A percentile compares a stretch with the other conserved stretches of the same genome.
These are phyloP conservation scores for Catocala fraxini DNA, from an alignment of 2,888 invertebrate genomes.

Conservation along the genomic window DNA sequence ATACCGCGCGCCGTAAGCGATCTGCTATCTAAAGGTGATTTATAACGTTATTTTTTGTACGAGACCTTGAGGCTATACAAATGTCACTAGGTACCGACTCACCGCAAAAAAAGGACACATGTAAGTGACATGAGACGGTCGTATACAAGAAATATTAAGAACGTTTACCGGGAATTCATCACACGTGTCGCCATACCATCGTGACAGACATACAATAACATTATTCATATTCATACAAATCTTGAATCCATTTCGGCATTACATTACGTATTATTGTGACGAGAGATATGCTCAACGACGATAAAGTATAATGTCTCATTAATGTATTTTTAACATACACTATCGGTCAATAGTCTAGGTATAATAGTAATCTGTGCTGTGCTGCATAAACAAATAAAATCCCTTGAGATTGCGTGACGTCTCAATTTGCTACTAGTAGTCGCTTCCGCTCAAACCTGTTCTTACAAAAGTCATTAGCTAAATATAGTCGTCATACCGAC, in stretches of 20 bases:
- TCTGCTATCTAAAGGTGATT: no score
- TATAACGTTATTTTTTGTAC: no score
- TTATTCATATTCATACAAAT: not conserved
- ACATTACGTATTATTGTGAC: not conserved
- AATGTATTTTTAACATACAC: slow-evolving; percentile 38
- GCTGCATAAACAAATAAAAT: not conserved
- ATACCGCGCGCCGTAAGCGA: no score
- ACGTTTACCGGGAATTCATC: not conserved
- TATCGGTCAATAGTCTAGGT: slow-evolving; percentile 44
- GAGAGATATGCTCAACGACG: slow-evolving; percentile 22
- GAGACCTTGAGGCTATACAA: no score
- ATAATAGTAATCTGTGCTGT: not conserved
- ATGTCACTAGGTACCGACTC: no score
- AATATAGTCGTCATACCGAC: slow-evolving; percentile 41
- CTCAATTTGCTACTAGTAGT: slow-evolving; percentile 19
- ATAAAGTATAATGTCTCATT: slow-evolving; percentile 31
- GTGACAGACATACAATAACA: no score
- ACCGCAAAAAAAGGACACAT: no score
- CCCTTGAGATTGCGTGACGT: slow-evolving; percentile 32
- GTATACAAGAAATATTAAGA: not conserved
- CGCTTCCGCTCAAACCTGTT: slow-evolving; percentile 40
- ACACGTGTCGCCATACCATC: not conserved
- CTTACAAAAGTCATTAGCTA: slow-evolving; percentile 43
- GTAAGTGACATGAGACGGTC: not conserved
- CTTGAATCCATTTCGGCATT: not conserved